These are phyloP conservation scores for Yponomeuta evonymella DNA, from an alignment of 2,888 invertebrate species.

Conservation along the genomic window DNA sequence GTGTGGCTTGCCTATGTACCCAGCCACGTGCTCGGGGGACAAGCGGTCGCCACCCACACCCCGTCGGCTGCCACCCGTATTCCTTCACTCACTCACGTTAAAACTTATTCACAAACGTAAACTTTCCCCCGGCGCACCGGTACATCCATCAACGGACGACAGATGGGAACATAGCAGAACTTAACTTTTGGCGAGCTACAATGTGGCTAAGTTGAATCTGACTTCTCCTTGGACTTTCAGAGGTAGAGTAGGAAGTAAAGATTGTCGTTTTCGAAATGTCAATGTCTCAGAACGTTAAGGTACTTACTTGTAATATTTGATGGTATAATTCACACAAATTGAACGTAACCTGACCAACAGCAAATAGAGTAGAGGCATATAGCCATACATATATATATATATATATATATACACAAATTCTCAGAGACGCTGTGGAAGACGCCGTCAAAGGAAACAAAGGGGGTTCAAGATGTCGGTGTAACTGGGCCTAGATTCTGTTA, in stretches of 20 bases:
- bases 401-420: not conserved
- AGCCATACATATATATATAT: too few species aligned
- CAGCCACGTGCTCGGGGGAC: conserved; percentile 39
- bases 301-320: not conserved
- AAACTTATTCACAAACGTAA: conserved; percentile 18
- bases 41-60: conserved; percentile 36
- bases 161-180: not conserved
- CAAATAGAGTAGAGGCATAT: not conserved
- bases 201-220: not conserved
- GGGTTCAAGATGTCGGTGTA: not conserved
- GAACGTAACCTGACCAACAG: not conserved
- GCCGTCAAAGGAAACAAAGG: conserved; percentile 2
- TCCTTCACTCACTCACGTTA: conserved; percentile 29
- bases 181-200: not conserved
- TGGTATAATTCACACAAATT: not conserved
- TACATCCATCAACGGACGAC: not conserved
- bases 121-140: not conserved
- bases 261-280: not conserved
- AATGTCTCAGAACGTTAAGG: not conserved
- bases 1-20: conserved; percentile 23
- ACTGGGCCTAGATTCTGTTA: too few species aligned
- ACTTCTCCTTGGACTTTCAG: not conserved
- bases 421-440: not conserved
- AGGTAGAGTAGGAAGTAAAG: not conserved
- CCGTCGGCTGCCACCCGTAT: conserved; percentile 33